Percentiles rank a stretch among this genome's conserved stretches.
Evolutionary conservation across 2,113 vertebrate species (phyloP).

Genomic region (Tragelaphus scriptus): DNA sequence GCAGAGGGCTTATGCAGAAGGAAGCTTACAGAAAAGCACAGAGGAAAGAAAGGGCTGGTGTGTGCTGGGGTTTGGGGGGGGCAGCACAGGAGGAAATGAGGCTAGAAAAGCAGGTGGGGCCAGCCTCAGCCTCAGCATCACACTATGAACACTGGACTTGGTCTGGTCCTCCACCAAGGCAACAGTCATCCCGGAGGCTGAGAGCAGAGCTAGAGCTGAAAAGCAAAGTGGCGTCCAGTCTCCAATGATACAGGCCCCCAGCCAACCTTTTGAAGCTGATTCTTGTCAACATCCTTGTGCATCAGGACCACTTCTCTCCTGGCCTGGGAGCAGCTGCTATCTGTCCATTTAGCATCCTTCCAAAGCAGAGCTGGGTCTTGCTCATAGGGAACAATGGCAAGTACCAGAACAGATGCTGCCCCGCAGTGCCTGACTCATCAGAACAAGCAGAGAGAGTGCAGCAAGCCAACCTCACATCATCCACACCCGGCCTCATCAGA

Average conservation of each 20-base stretch:
- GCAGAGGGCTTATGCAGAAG: neutral
- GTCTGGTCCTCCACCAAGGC: neutral
- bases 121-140: neutral
- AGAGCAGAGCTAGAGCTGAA: neutral
- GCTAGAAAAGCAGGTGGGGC: neutral
- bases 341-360: neutral
- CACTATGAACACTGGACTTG: neutral
- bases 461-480: neutral
- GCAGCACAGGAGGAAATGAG: neutral
- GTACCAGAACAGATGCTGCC: neutral
- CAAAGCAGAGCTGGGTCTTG: neutral
- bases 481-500: rapidly evolving
- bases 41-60: neutral
- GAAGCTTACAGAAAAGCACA: neutral
- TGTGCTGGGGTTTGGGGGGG: neutral
- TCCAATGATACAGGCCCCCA: neutral
- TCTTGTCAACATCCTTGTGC: neutral
- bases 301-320: neutral
- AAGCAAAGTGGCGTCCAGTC: neutral
- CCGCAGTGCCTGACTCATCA: neutral
- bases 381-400: neutral
- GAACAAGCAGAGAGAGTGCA: rapidly evolving
- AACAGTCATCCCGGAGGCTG: neutral
- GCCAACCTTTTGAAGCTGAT: conserved; percentile 34
- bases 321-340: neutral